Conservation (phyloP, 2,888 invertebrate species). For the Plagiodera versicolora region DNA sequence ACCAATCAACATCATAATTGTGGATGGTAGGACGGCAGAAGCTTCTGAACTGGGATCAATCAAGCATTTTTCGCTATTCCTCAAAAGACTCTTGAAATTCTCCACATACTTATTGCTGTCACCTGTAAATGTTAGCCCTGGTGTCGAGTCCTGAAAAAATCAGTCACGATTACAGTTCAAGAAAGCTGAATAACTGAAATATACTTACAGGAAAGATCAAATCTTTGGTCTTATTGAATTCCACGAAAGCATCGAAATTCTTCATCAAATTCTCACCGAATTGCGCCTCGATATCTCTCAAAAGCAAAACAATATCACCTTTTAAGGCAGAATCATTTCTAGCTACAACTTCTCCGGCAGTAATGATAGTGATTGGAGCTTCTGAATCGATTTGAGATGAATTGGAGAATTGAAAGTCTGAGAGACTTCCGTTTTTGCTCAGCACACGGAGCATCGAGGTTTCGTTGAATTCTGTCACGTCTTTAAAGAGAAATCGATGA, state of each 20-base stretch:
- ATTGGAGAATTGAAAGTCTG: constrained; percentile 54
- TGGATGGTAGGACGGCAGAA: constrained; percentile 9
- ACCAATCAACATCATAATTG: constrained; percentile 15
- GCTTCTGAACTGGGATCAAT: constrained; percentile 19
- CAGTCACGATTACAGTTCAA: too few relatives aligned
- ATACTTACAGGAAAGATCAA: constrained; percentile 62
- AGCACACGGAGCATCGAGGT: constrained; percentile 57
- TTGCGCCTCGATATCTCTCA: constrained; percentile 43
- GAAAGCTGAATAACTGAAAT: too few relatives aligned
- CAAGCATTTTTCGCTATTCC: constrained; percentile 52
- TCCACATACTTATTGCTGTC: constrained; percentile 54
- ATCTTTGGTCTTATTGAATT: constrained; percentile 59
- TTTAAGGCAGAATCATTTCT: constrained; percentile 49
- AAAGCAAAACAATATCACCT: constrained; percentile 39
- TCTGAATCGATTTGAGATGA: constrained; percentile 55
- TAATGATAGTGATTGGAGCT: constrained; percentile 62
- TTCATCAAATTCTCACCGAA: constrained; percentile 52
- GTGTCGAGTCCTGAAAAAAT: constrained; percentile 57
- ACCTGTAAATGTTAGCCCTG: constrained; percentile 57
- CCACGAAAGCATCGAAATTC: constrained; percentile 61
- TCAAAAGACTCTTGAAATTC: constrained; percentile 62
- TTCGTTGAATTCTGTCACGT: constrained; percentile 19
- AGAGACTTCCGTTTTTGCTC: constrained; percentile 64
- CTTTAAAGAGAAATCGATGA: constrained; percentile 14
- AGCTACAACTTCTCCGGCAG: constrained; percentile 63